Base-by-base conservation (phyloP, 2,888 invertebrate genomes). In the Polydrusus pterygomalis region DNA sequence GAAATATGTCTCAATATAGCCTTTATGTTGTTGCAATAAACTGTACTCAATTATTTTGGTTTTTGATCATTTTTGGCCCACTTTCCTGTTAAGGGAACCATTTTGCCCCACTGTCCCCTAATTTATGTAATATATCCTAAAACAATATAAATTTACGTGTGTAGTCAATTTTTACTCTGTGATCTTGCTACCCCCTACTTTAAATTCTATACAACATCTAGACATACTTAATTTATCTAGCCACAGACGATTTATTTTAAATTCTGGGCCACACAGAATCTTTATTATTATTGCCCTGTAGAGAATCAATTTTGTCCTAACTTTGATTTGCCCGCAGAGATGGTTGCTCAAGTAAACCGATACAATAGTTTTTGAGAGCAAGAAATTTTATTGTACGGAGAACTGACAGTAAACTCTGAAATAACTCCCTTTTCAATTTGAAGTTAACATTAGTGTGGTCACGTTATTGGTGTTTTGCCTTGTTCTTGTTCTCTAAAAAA, bases 391-490 rank as follows among this genome's bases (percentile, higher is more conserved):
- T 58, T 58, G 58, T 58, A 38, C 10, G 1, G 38, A 38, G 38
- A 58, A 58, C 17, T 30, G 38, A 17, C 38, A 38, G 58, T 38
- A 30, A 56, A 56, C 30, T 56, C 17, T 58, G 38, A 58, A 58
- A 34, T 58, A 58, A 58, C 17, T 58, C 17, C 58, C 58, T 34
- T 38, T 58, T 58, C 58, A 58, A 58, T 58, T 58, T 58, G 38
- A 58, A 58, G 17, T 15, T 10, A 54, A 38, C 58, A 58, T 15
- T 0, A 38, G 58, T 38, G 58, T 38, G 11, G 17, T 17, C 17
- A 38, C 9, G 1, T 34, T 8, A 58, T 17, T 17, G 11, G 43
- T 13, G 43, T 13, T 34, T 34, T 7, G 8, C 5, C 34, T 10
- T 34, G 9, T 34, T 34, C 10, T 25, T 25, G 25, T 25, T 25